Evolutionary conservation across 1,140 invertebrate genomes (phyloP).

Genomic region (Trypoxylus dichotomus): DNA sequence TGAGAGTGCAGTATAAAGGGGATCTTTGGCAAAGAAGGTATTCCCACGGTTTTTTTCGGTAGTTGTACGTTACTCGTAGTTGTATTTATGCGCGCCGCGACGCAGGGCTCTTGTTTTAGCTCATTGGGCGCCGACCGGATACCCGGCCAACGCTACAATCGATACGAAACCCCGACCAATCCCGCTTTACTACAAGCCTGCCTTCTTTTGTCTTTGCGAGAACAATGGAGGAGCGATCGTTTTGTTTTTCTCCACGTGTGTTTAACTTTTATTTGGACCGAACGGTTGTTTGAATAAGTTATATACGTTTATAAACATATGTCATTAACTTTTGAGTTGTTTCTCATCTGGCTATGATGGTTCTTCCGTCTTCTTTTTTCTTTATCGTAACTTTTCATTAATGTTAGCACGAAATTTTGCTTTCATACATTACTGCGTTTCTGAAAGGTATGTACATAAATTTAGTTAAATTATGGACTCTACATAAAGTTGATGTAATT

Average conservation of each 20-base stretch:
- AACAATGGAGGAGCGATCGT: conserved; percentile 51
- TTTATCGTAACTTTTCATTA: background rate
- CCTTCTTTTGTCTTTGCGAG: conserved; percentile 52
- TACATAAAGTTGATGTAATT: conserved; percentile 1
- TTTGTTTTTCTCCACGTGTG: conserved; percentile 40
- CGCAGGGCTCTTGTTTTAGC: conserved; percentile 50
- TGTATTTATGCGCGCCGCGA: conserved; percentile 40
- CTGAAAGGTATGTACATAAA: background rate
- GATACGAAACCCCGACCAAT: conserved; percentile 51
- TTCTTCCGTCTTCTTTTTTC: background rate
- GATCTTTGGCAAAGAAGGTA: background rate
- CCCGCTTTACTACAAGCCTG: conserved; percentile 46
- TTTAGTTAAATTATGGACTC: conserved; percentile 15
- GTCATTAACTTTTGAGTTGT: conserved; percentile 30
- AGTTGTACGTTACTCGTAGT: conserved; percentile 13
- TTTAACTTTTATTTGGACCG: conserved; percentile 32
- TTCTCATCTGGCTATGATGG: background rate
- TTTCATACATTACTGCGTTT: background rate
- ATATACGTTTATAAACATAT: conserved; percentile 30
- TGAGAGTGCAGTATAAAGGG: no score
- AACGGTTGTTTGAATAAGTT: conserved; percentile 29
- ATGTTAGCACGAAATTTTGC: background rate
- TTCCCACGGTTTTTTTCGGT: conserved; percentile 21
- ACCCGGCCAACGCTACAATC: conserved; percentile 51
- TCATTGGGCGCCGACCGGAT: conserved; percentile 52